Evolutionary conservation across 2,113 vertebrate genomes (phyloP).

Genomic region (Serinus canaria): DNA sequence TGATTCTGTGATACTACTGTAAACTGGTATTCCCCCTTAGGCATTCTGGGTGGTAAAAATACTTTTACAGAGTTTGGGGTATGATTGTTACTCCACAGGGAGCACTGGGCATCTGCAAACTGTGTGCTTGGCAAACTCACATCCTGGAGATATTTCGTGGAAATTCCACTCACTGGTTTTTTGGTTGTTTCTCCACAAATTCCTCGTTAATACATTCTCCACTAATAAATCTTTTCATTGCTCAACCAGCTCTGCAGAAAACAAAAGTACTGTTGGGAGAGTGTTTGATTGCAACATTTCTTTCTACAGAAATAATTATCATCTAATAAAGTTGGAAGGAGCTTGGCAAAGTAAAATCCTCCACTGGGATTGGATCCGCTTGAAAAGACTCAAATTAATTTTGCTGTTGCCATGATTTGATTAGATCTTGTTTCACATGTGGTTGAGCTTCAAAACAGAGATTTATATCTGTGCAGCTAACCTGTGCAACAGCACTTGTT

Average conservation of each 20-base stretch:
- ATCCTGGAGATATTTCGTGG: not conserved
- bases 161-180: not conserved
- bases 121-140: not conserved
- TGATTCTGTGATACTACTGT: not conserved
- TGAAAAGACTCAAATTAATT: conserved; percentile 21
- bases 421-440: not conserved
- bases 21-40: not conserved
- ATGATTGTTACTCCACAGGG: not conserved
- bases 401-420: not conserved
- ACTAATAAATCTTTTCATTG: conserved; percentile 18
- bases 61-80: not conserved
- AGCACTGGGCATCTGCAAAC: not conserved
- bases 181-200: not conserved
- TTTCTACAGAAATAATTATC: conserved; percentile 22
- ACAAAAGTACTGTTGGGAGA: not conserved
- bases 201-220: not conserved
- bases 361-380: conserved; percentile 6
- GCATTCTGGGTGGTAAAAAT: not conserved
- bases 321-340: conserved; percentile 2
- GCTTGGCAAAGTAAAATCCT: not conserved
- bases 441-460: not conserved
- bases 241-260: not conserved
- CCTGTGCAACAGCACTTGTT: not conserved
- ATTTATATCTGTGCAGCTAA: not conserved
- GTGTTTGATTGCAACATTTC: not conserved